These are phyloP conservation scores for Agapostemon virescens DNA, from an alignment of 2,888 invertebrate species.

Conservation along the genomic window DNA sequence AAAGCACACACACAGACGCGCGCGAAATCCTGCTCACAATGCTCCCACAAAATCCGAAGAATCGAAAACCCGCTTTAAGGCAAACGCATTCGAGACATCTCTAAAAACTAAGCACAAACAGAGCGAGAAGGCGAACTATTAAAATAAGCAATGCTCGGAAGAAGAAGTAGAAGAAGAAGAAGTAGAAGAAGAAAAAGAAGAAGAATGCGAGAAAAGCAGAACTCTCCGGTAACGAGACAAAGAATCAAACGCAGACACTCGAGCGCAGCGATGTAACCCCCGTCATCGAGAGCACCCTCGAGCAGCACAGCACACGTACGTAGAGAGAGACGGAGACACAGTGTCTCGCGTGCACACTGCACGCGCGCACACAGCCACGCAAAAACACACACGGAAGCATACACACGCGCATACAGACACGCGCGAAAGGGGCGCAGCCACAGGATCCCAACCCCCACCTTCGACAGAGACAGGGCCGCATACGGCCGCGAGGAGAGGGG, in stretches of 20 bases:
- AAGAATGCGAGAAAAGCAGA: not conserved
- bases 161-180: not conserved
- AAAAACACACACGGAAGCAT: not conserved
- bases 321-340: not conserved
- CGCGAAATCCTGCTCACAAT: not conserved
- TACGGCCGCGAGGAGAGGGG: slow-evolving; percentile 18
- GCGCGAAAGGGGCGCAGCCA: slow-evolving; percentile 10
- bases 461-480: slow-evolving; percentile 22
- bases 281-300: slow-evolving; percentile 27
- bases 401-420: not conserved
- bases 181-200: too few species aligned
- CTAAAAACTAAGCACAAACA: not conserved
- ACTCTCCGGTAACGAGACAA: slow-evolving; percentile 10
- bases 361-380: not conserved
- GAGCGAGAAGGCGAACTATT: not conserved
- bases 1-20: too few species aligned
- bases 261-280: slow-evolving; percentile 41
- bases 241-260: slow-evolving; percentile 33
- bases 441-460: slow-evolving; percentile 12
- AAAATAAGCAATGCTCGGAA: not conserved
- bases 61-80: too few species aligned
- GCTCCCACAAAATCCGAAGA: not conserved
- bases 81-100: not conserved
- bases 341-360: not conserved
- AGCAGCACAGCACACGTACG: slow-evolving; percentile 6